Conservation (phyloP, 2,888 invertebrate genomes). For the Temnothorax ravouxi region DNA sequence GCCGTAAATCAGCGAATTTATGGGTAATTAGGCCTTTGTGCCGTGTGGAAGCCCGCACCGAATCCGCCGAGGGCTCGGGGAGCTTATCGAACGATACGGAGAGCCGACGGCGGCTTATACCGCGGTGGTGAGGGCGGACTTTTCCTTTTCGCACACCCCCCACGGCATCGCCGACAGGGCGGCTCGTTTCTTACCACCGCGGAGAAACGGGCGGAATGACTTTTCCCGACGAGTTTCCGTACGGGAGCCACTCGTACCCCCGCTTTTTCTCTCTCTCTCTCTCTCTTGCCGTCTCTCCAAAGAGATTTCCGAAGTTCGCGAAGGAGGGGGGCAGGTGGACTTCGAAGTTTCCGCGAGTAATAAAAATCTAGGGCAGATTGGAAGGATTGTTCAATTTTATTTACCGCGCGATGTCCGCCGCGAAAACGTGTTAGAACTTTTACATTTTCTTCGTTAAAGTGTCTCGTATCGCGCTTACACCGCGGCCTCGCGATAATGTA, state of each 20-base stretch:
- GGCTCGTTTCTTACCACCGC: conserved; percentile 27
- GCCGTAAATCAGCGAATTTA: conserved; percentile 85
- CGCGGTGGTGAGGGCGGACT: conserved; percentile 50
- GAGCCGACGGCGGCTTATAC: conserved; percentile 50
- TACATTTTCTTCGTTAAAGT: conserved; percentile 43
- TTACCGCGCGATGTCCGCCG: conserved; percentile 38
- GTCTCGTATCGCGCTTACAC: background rate
- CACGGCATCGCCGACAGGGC: conserved; percentile 17
- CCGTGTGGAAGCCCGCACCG: conserved; percentile 71
- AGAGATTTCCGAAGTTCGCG: conserved; percentile 44
- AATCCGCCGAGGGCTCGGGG: conserved; percentile 58
- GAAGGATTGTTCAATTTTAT: conserved; percentile 60
- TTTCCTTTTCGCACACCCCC: conserved; percentile 50
- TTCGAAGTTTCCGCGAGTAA: conserved; percentile 47
- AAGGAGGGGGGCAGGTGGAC: background rate
- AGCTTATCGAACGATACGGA: conserved; percentile 79
- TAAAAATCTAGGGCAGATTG: conserved; percentile 60
- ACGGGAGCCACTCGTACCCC: background rate
- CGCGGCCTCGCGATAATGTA: conserved; percentile 5
- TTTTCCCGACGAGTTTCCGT: conserved; percentile 54
- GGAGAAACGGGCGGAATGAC: conserved; percentile 57
- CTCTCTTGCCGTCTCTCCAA: conserved; percentile 16
- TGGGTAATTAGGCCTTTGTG: conserved; percentile 86
- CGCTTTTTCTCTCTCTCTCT: background rate
- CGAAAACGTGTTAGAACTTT: conserved; percentile 40